A percentile compares a stretch with the other conserved stretches of the same genome.
These are phyloP conservation scores for Cuculus canorus DNA, from an alignment of 2,797 vertebrate genomes.

Conservation along the genomic window DNA sequence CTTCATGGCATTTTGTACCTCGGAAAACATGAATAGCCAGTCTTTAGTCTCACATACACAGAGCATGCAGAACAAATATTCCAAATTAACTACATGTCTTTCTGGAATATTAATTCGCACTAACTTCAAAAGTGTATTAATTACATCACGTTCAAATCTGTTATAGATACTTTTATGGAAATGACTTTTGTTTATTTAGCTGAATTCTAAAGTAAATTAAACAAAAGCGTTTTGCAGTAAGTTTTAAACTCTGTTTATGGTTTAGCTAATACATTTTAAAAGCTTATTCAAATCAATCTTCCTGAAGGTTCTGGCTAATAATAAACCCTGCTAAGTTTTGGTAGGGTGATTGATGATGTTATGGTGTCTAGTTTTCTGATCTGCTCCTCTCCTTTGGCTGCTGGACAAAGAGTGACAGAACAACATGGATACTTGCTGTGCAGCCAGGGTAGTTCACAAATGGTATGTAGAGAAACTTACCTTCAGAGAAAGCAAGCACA, in stretches of 20 bases:
- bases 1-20: not conserved
- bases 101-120: not conserved
- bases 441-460: not conserved
- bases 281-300: slow-evolving; percentile 22
- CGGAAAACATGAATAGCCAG: not conserved
- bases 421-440: not conserved
- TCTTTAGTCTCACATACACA: not conserved
- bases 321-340: not conserved
- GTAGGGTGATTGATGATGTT: not conserved
- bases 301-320: not conserved
- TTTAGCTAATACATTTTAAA: not conserved
- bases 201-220: not conserved
- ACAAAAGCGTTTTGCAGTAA: not conserved
- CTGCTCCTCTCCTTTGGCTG: not conserved
- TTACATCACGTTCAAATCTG: not conserved
- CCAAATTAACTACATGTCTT: not conserved
- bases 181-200: not conserved
- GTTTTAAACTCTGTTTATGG: not conserved
- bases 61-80: not conserved
- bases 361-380: not conserved
- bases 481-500: not conserved
- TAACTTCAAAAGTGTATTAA: not conserved
- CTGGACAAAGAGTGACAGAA: not conserved
- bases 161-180: not conserved
- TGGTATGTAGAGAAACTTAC: fast-evolving